Conservation (phyloP, 2,113 vertebrate species). For the Fulica atra region DNA sequence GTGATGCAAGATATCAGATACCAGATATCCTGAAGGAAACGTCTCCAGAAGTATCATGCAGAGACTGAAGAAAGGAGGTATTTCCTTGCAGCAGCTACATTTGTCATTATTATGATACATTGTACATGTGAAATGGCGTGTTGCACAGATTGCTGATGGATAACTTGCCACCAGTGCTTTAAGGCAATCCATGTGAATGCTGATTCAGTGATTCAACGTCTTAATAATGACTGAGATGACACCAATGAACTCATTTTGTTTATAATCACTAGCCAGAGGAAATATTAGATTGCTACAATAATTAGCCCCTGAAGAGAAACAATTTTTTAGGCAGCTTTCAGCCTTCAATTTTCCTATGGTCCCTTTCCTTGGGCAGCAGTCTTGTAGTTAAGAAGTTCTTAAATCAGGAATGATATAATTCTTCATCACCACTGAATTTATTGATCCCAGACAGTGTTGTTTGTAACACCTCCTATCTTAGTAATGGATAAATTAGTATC, state of each 20-base stretch:
- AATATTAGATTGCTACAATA: not conserved
- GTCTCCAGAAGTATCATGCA: not conserved
- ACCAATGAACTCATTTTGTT: not conserved
- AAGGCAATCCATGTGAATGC: not conserved
- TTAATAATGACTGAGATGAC: not conserved
- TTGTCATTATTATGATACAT: not conserved
- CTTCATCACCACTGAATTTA: not conserved
- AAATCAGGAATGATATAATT: slow-evolving; percentile 11
- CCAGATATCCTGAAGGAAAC: not conserved
- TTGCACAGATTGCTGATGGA: not conserved
- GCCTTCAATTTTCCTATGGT: not conserved
- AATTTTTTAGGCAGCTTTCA: slow-evolving; percentile 12
- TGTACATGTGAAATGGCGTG: not conserved
- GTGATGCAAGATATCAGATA: not conserved
- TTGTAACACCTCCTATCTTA: not conserved
- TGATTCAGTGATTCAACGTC: not conserved
- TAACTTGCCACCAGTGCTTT: not conserved
- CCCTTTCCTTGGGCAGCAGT: not conserved
- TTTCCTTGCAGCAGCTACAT: not conserved
- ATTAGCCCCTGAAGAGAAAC: slow-evolving; percentile 6
- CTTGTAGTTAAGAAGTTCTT: not conserved
- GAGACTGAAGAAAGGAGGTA: not conserved
- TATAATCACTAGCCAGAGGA: not conserved
- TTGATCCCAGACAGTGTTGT: not conserved
- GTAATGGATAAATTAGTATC: not conserved